These are phyloP conservation scores for Motacilla alba DNA, from an alignment of 2,113 vertebrate species.

Conservation along the genomic window DNA sequence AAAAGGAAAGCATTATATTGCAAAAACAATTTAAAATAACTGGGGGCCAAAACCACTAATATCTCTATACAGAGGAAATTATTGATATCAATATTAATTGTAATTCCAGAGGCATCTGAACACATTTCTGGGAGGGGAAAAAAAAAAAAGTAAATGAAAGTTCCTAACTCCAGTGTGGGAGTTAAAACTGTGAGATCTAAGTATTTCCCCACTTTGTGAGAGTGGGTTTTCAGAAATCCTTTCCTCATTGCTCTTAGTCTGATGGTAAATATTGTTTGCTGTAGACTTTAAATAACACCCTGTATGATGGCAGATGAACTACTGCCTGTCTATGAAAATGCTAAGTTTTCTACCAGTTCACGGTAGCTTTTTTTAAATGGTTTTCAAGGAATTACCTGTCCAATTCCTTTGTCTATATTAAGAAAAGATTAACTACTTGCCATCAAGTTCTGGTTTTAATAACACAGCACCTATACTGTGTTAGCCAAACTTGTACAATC, in stretches of 20 bases:
- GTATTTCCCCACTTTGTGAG: neutral
- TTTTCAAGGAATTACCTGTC: neutral
- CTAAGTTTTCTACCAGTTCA: neutral
- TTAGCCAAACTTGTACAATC: neutral
- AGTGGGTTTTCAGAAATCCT: neutral
- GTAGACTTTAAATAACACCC: neutral
- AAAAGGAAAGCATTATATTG: constrained; percentile 1
- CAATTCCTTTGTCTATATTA: neutral
- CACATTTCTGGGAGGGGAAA: neutral
- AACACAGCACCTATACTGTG: neutral
- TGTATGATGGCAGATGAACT: neutral
- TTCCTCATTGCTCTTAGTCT: neutral
- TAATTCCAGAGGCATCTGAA: neutral
- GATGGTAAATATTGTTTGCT: neutral
- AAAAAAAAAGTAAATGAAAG: neutral
- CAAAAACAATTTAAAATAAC: neutral
- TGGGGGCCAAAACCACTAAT: neutral
- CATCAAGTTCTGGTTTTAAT: neutral
- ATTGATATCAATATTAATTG: neutral
- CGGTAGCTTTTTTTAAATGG: neutral
- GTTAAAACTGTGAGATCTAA: neutral
- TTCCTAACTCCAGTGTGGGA: neutral
- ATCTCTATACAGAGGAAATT: neutral
- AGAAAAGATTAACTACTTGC: neutral
- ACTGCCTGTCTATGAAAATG: neutral